A percentile compares a stretch with the other conserved stretches of the same genome.
Evolutionary conservation across 2,888 invertebrate genomes (phyloP).

Genomic region (Drosophila monieri): DNA sequence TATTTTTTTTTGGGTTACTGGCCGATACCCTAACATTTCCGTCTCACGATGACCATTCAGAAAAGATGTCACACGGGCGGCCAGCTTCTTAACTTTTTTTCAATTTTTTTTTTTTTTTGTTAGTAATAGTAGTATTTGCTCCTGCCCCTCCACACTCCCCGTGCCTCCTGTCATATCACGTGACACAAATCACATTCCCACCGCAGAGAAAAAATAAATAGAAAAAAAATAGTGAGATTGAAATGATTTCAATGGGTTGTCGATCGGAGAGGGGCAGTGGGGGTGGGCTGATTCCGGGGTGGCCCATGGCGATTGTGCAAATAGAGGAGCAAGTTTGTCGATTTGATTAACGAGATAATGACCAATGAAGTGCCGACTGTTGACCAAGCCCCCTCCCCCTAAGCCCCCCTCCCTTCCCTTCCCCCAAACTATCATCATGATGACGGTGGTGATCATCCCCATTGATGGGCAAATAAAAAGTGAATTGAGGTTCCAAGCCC

Average conservation of each 20-base stretch:
- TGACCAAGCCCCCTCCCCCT: conserved; percentile 41
- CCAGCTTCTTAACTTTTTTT: neutral
- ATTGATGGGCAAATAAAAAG: conserved; percentile 29
- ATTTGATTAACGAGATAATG: conserved; percentile 55
- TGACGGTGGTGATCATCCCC: conserved; percentile 22
- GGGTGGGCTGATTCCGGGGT: conserved; percentile 48
- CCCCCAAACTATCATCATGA: conserved; percentile 7
- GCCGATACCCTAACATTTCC: conserved; percentile 4
- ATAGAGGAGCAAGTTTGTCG: conserved; percentile 47
- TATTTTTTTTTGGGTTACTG: conserved; percentile 1
- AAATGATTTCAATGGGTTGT: conserved; percentile 28
- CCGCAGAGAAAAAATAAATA: conserved; percentile 17
- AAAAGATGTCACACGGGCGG: conserved; percentile 8
- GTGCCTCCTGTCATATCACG: conserved; percentile 41
- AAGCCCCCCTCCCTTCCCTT: conserved; percentile 2
- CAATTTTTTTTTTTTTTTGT: neutral
- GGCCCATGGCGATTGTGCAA: conserved; percentile 49
- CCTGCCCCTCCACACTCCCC: neutral
- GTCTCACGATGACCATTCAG: conserved; percentile 7
- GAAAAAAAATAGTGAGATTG: conserved; percentile 10
- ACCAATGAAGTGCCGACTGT: conserved; percentile 38
- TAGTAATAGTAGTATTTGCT: neutral
- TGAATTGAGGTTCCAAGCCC: conserved; percentile 23
- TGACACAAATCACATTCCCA: conserved; percentile 54
- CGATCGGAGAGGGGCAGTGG: conserved; percentile 10